These are phyloP conservation scores for Chlorospingus semifuscus DNA, from an alignment of 2,797 vertebrate genomes.

Conservation along the genomic window DNA sequence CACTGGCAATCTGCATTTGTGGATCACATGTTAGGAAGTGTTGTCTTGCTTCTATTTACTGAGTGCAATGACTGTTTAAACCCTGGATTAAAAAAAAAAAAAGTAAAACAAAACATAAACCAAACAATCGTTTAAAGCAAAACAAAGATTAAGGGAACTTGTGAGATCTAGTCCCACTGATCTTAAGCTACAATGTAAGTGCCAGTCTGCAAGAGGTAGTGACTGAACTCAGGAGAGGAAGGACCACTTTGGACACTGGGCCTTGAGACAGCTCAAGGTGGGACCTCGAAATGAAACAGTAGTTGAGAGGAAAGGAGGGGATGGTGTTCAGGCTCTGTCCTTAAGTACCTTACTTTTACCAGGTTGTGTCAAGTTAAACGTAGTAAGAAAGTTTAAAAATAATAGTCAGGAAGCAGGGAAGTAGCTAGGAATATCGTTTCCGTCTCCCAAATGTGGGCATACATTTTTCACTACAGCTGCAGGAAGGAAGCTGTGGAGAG, in stretches of 20 bases:
- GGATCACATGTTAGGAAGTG: background rate
- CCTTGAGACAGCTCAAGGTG: background rate
- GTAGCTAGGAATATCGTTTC: conserved; percentile 10
- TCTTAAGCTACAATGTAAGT: background rate
- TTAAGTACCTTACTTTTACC: background rate
- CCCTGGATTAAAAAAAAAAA: background rate
- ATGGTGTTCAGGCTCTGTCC: background rate
- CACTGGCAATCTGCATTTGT: background rate
- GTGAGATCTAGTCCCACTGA: background rate
- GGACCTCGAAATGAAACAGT: background rate
- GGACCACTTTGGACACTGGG: background rate
- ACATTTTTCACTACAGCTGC: background rate
- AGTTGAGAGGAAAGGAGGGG: background rate
- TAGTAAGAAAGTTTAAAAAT: background rate
- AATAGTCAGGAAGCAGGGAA: background rate
- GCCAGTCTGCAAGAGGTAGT: background rate
- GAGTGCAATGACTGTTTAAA: background rate
- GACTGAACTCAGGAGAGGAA: background rate
- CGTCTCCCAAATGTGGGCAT: background rate
- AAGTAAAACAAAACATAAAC: background rate
- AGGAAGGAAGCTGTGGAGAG: conserved; percentile 19
- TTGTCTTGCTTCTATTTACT: background rate
- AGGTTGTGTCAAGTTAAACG: background rate
- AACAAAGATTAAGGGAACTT: background rate
- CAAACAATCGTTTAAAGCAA: background rate